Base-by-base conservation (phyloP, 2,888 invertebrate species). In the Phasia obesa region DNA sequence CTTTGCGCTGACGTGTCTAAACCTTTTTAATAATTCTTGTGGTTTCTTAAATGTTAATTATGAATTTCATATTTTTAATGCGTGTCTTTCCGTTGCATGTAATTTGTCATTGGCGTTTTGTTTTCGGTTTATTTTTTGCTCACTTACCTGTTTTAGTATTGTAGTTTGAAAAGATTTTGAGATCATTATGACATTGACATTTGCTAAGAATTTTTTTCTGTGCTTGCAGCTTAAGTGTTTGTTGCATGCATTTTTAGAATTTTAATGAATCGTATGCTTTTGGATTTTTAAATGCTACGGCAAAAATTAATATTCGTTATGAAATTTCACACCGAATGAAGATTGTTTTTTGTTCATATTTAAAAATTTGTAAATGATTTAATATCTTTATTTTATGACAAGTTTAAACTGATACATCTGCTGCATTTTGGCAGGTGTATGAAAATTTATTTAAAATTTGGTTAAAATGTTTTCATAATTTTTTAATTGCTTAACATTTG, bases 51-150 rank as follows among this genome's bases (percentile, higher is more conserved):
- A 83, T 67, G 60, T 79, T 83, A 76, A 79, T 83, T 83, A 83
- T 79, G 79, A 83, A 76, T 83, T 80, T 80, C 59, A 80, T 80
- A 74, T 74, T 83, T 79, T 75, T 75, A 79, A 83, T 83, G 53
- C 70, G 65, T 59, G 75, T 71, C 57, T 77, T 57, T 62, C 9
- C 73, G 55, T 73, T 62, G 74, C 75, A 71, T 83, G 75, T 75
- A 79, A 79, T 83, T 83, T 83, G 82, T 83, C 82, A 75, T 74
- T 81, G 62, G 76, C 47, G 42, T 55, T 35, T 35, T 47, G 25
- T 65, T 15, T 60, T 42, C 25, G 27, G 25, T 49, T 38, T 19
- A n/a, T n/a, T 51, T 67, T 60, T 59, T 11, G 38, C 27, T 49
- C 35, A n/a, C 6, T 31, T 31, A 9, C 9, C 7, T 31, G 27